These are phyloP conservation scores for Plebejus anna DNA, from an alignment of 2,888 invertebrate species.

Conservation along the genomic window DNA sequence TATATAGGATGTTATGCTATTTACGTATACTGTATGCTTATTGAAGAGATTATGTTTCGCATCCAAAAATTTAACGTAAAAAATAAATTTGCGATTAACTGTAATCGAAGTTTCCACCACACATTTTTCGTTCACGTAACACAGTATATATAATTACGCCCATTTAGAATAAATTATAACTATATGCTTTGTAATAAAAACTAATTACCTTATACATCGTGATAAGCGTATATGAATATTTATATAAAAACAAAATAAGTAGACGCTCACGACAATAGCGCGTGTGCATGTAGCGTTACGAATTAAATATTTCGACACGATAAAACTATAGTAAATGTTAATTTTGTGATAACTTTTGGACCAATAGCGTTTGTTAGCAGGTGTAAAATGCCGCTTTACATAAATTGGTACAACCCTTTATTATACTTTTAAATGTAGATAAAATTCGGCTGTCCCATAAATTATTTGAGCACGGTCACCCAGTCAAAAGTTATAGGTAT, in stretches of 20 bases:
- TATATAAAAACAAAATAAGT: conserved; percentile 26
- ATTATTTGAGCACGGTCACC: not conserved
- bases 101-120: not conserved
- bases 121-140: conserved; percentile 23
- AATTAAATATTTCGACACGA: conserved; percentile 20
- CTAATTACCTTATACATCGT: conserved; percentile 25
- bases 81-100: not conserved
- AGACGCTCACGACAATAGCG: conserved; percentile 15
- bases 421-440: conserved; percentile 19
- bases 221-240: conserved; percentile 28
- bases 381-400: conserved; percentile 22
- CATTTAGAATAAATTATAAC: conserved; percentile 26
- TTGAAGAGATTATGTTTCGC: not conserved
- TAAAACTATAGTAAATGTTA: conserved; percentile 20
- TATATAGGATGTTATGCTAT: not conserved
- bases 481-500: not conserved
- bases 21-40: not conserved
- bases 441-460: conserved; percentile 17
- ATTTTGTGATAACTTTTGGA: conserved; percentile 16
- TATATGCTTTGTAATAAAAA: conserved; percentile 28
- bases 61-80: not conserved
- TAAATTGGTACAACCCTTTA: conserved; percentile 26
- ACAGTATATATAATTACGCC: conserved; percentile 9
- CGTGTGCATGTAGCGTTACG: conserved; percentile 19
- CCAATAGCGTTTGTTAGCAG: conserved; percentile 18